Evolutionary conservation across 1,140 invertebrate genomes (phyloP).

Genomic region (Laodelphax striatellus): DNA sequence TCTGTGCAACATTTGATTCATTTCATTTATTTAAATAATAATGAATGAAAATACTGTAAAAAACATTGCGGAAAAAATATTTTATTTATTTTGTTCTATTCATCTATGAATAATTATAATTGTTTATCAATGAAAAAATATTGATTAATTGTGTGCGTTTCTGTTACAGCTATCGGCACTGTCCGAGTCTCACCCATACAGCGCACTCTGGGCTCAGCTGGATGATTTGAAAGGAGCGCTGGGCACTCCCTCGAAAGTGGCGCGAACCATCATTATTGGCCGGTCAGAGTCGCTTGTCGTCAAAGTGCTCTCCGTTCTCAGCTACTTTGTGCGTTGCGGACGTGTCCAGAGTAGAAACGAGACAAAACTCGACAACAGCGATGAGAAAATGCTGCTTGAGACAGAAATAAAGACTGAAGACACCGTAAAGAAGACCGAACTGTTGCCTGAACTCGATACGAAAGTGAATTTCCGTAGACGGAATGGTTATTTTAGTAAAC

Average conservation of each 20-base stretch:
- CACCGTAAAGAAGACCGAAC: not conserved
- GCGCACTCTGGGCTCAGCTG: slow-evolving; percentile 77
- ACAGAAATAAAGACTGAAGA: not conserved
- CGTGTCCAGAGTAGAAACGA: slow-evolving; percentile 39
- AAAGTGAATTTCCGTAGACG: not conserved
- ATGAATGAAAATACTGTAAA: too few relatives aligned
- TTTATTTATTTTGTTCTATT: too few relatives aligned
- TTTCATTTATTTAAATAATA: not conserved
- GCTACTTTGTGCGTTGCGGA: slow-evolving; percentile 73
- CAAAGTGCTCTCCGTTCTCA: slow-evolving; percentile 53
- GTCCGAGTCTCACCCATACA: slow-evolving; percentile 41
- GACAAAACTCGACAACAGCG: not conserved
- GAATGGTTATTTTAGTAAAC: too few relatives aligned
- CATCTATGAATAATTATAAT: slow-evolving; percentile 5
- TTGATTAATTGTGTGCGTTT: not conserved
- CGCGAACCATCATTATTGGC: slow-evolving; percentile 62
- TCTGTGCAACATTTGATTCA: not conserved
- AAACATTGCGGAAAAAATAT: too few relatives aligned
- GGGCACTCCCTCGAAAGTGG: slow-evolving; percentile 58
- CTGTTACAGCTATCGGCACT: slow-evolving; percentile 33
- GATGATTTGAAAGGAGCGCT: slow-evolving; percentile 72
- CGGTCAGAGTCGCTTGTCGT: slow-evolving; percentile 44
- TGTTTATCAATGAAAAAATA: slow-evolving; percentile 4
- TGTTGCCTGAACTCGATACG: not conserved
- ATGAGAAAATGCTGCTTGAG: not conserved